Evolutionary conservation across 30 jellyfish, hydroid and myxozoan genomes (phyloP).

Genomic region (Pseudorhiza aurosa): DNA sequence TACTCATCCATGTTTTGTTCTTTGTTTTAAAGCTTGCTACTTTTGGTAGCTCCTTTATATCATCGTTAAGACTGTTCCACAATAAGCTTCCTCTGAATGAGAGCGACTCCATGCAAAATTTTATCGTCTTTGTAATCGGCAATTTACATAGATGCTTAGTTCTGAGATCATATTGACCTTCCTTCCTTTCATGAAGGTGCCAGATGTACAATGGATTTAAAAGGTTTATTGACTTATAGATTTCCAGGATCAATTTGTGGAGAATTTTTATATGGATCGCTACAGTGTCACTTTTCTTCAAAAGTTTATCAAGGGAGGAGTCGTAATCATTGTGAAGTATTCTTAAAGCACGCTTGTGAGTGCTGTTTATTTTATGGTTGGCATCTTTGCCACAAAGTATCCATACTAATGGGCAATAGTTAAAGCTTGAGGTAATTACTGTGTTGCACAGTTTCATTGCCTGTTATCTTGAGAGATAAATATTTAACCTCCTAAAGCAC

Average conservation of each 20-base stretch:
- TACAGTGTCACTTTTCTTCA: constrained; percentile 22
- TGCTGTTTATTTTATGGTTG: constrained; percentile 6
- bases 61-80: constrained; percentile 29
- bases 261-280: constrained; percentile 12
- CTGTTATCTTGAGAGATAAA: background rate
- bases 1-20: constrained; percentile 41
- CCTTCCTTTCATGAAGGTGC: constrained; percentile 52
- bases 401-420: constrained; percentile 58
- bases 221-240: constrained; percentile 28
- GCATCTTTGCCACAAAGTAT: constrained; percentile 29
- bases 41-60: constrained; percentile 9
- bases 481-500: constrained; percentile 15
- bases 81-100: constrained; percentile 6
- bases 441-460: constrained; percentile 15
- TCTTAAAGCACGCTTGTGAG: constrained; percentile 44
- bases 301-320: constrained; percentile 14
- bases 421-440: constrained; percentile 24
- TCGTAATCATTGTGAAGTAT: constrained; percentile 40
- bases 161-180: constrained; percentile 17
- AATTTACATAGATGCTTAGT: constrained; percentile 27
- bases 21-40: constrained; percentile 21
- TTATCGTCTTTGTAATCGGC: constrained; percentile 27
- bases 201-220: constrained; percentile 31
- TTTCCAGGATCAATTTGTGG: constrained; percentile 40
- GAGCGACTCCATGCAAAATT: constrained; percentile 10